Evolutionary conservation across 2,113 vertebrate genomes (phyloP), one percentile per base, ranked within the genome.

Genomic region (Heterotilapia buettikoferi): DNA sequence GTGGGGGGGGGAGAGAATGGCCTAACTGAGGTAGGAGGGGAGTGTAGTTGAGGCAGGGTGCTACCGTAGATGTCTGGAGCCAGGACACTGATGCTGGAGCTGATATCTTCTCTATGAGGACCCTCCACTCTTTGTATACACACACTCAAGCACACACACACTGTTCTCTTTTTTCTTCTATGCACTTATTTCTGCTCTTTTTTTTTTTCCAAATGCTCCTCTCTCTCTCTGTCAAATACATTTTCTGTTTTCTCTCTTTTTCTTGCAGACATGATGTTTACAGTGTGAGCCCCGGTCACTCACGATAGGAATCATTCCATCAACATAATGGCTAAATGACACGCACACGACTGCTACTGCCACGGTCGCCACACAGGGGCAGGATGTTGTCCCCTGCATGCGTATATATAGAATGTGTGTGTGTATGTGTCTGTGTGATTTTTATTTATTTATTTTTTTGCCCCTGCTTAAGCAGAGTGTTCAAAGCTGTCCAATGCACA

Each of bases 281-380:
- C 92, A 95, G 91, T 90, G 88, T 87, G 93, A 95, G 91, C 92
- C 90, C 86, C 87, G 93, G 92, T 91, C 53, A 57, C 86, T 90
- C 86, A 82, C 87, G 93, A 95, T 95, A 96, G 92, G 91, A 94
- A 94, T 96, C 94, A 45, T 94, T 92, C 91, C 91, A 93, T 91
- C 94, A 94, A 85, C 92, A 90, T 95, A 95, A 95, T 95, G 89
- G 87, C 90, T 91, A 86, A 94, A 92, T 92, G 93, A 95, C 95
- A 96, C 92, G 94, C 94, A 95, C 92, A 93, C 82, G 29, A 92
- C 91, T 90, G 89, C 87, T 92, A 80, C 84, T 90, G 91, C 92
- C 88, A 89, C 33, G 45, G 91, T 84, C 92, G 89, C 84, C 84
- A 45, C 89, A 68, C 83, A 86, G 82, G 88, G 81, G 52, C 85